A percentile compares a stretch with the other conserved stretches of the same genome.
These are phyloP conservation scores for Poeciliopsis presidionis DNA, from an alignment of 2,797 vertebrate species.

Conservation along the genomic window DNA sequence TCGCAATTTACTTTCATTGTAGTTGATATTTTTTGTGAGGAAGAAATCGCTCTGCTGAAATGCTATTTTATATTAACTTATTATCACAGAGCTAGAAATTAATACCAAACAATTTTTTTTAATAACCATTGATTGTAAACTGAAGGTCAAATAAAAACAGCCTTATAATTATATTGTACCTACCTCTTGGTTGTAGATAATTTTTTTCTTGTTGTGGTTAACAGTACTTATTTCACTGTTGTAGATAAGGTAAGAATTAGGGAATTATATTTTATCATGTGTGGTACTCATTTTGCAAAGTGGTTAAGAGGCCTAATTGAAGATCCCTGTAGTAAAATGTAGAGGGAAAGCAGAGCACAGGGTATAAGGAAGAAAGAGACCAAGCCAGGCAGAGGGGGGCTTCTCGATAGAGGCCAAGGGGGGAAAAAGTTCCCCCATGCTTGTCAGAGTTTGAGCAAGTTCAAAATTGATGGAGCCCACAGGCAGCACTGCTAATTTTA, in stretches of 20 bases:
- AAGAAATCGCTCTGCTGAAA: slow-evolving; percentile 50
- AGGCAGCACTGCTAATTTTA: slow-evolving; percentile 82
- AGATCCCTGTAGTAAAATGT: slow-evolving; percentile 49
- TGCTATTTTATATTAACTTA: slow-evolving; percentile 60
- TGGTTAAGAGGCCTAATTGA: slow-evolving; percentile 55
- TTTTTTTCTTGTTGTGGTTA: neutral
- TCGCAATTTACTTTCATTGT: slow-evolving; percentile 40
- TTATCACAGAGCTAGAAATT: slow-evolving; percentile 27
- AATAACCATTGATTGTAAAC: slow-evolving; percentile 9
- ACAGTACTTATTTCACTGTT: slow-evolving; percentile 3
- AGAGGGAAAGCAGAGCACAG: slow-evolving; percentile 45
- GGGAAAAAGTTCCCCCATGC: slow-evolving; percentile 71
- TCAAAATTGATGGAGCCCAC: slow-evolving; percentile 82
- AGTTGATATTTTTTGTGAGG: slow-evolving; percentile 37
- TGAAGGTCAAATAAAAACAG: neutral
- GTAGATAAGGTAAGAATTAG: slow-evolving; percentile 21
- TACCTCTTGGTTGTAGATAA: neutral
- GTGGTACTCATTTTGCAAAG: slow-evolving; percentile 33
- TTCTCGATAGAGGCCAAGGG: slow-evolving; percentile 62
- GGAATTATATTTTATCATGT: slow-evolving; percentile 11
- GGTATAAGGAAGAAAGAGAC: slow-evolving; percentile 48
- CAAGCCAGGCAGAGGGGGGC: slow-evolving; percentile 65
- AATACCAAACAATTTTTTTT: slow-evolving; percentile 25
- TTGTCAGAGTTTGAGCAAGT: slow-evolving; percentile 83
- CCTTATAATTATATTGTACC: neutral